Conservation (phyloP, 2,888 invertebrate genomes). For the Chydorus sphaericus region DNA sequence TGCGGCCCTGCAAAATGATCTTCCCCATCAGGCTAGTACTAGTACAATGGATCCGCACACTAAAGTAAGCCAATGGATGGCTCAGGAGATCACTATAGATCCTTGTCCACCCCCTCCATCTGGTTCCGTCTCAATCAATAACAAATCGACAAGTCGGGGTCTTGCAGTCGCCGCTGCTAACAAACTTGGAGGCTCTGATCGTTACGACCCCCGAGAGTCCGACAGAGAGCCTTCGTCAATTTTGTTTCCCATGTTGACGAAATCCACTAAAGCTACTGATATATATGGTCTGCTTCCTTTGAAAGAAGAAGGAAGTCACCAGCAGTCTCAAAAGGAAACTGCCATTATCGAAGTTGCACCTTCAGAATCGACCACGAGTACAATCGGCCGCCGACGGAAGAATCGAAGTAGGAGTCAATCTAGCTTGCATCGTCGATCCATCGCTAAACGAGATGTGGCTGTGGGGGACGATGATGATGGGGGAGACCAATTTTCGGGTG, state of each 20-base stretch:
- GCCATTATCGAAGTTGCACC: not conserved
- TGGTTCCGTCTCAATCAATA: not conserved
- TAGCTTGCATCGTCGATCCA: slow-evolving; percentile 12
- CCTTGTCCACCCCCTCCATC: slow-evolving; percentile 2
- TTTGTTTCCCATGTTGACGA: slow-evolving; percentile 2
- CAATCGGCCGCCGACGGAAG: not conserved
- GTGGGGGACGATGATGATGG: slow-evolving; percentile 28
- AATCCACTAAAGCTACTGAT: not conserved
- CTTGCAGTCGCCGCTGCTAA: not conserved
- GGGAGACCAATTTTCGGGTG: slow-evolving; percentile 10
- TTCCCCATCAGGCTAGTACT: slow-evolving; percentile 54
- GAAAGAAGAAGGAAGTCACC: not conserved
- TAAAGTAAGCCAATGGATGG: slow-evolving; percentile 75
- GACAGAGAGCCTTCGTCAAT: not conserved
- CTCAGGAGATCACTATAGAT: slow-evolving; percentile 44
- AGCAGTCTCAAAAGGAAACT: not conserved
- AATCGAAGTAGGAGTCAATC: slow-evolving; percentile 8
- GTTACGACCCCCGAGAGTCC: slow-evolving; percentile 1
- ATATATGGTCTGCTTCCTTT: not conserved
- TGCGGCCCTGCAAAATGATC: slow-evolving; percentile 38
- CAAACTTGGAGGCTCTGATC: slow-evolving; percentile 7
- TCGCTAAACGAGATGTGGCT: slow-evolving; percentile 17
- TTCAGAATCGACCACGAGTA: not conserved
- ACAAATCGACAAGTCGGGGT: too few relatives aligned
- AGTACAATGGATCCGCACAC: slow-evolving; percentile 73